These are phyloP conservation scores for Drosophila santomea DNA, from an alignment of 1,140 invertebrate genomes.

Conservation along the genomic window DNA sequence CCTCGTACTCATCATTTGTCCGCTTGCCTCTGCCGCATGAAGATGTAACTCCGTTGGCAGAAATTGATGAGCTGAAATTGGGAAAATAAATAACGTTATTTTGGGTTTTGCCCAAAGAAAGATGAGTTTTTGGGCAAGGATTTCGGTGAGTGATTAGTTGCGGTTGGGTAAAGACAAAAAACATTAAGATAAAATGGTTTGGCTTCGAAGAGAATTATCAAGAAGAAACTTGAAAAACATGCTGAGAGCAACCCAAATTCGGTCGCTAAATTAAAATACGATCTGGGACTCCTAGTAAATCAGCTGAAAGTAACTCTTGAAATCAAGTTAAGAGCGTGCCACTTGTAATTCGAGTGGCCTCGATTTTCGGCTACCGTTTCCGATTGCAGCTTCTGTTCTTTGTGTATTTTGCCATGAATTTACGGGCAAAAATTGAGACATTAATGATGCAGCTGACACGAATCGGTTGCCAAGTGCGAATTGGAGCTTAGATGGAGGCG, in stretches of 20 bases:
- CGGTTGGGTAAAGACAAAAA: not conserved
- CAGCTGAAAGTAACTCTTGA: not conserved
- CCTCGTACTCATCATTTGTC: constrained; percentile 3
- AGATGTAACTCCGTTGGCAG: constrained; percentile 25
- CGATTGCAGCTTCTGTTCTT: constrained; percentile 32
- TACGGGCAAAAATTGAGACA: constrained; percentile 28
- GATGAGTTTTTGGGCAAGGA: not conserved
- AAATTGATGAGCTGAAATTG: constrained; percentile 14
- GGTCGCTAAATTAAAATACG: not conserved
- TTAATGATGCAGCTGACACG: constrained; percentile 41
- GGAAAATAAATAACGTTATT: constrained; percentile 22
- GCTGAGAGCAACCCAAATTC: not conserved
- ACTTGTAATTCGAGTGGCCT: constrained; percentile 49
- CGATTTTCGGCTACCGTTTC: constrained; percentile 53
- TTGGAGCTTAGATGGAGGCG: constrained; percentile 56
- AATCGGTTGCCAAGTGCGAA: constrained; percentile 47
- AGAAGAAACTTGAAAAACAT: too few relatives aligned
- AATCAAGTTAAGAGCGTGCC: constrained; percentile 33
- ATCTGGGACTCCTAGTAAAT: constrained; percentile 1
- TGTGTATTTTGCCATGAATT: not conserved
- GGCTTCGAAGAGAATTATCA: too few relatives aligned
- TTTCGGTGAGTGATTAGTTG: not conserved
- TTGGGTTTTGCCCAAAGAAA: not conserved
- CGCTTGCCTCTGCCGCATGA: constrained; percentile 4
- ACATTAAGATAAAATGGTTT: not conserved